Evolutionary conservation across 35 echinoderm and acorn worm species (phyloP), one percentile per base, ranked within the genome.

Genomic region (Acanthaster planci): DNA sequence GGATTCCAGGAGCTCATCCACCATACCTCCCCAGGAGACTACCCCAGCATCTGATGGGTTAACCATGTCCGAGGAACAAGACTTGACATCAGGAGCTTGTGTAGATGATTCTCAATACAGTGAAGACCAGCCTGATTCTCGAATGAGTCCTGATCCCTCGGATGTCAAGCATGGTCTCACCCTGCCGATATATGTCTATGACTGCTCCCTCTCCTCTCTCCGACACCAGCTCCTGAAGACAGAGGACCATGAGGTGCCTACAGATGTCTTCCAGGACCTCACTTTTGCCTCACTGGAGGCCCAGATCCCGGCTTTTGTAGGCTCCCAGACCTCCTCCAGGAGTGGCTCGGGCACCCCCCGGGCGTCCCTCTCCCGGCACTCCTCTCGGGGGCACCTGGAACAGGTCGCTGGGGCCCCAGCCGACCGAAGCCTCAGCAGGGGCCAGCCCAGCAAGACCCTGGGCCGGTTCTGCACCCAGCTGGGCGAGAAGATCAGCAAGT

Each of bases 121-220:
- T 22, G 16, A 81, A 21, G 60, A 77, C 38, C 37, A 85, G 16
- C 40, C 78, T 3, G 81, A 86, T 55, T 52, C 77, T 0, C 52
- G 51, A 57, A 55, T n/a, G 64, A 34, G 34, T 30, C 64, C 64
- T 72, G 18, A 34, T 72, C 10, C 14, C 26, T 72, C 64, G 10
- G 64, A 72, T 26, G 22, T 3, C 15, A 72, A 72, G 34, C 64
- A 72, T 8, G 64, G 64, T 9, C 64, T 90, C 51, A 57, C 78
- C 31, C 84, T 99, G 19, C 92, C 96, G 15, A 89, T 99, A 39
- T 99, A 88, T 39, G 82, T 99, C 23, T 99, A 99, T 51, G 92
- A 99, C 80, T 99, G 96, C 53, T 88, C 89, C 37, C 64, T 91
- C n/a, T 55, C 78, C 22, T 68, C 58, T 23, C 86, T 99, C 17